A percentile compares a stretch with the other conserved stretches of the same genome.
Evolutionary conservation across 2,797 vertebrate species (phyloP).

Genomic region (Acanthiza pusilla): DNA sequence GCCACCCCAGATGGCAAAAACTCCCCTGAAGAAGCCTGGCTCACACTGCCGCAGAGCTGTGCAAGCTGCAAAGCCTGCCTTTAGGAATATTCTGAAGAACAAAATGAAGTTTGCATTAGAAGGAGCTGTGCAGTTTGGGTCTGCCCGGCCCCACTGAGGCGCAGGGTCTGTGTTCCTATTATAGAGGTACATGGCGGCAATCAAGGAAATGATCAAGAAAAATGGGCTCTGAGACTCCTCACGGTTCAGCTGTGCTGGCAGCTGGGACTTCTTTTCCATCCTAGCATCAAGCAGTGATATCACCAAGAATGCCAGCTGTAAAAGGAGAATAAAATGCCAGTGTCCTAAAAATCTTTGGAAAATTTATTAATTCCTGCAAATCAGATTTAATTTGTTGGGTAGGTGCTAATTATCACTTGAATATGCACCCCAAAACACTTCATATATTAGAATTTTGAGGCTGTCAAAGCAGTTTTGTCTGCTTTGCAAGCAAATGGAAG

Average conservation of each 20-base stretch:
- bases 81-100: background rate
- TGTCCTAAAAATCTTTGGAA: background rate
- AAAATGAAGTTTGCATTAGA: background rate
- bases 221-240: background rate
- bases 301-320: background rate
- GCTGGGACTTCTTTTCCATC: background rate
- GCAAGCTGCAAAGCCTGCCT: background rate
- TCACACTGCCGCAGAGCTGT: background rate
- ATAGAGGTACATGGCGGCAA: background rate
- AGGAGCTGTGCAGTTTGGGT: background rate
- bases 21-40: background rate
- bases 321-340: background rate
- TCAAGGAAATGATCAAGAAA: background rate
- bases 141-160: background rate
- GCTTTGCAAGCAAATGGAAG: background rate
- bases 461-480: background rate
- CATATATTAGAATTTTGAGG: background rate
- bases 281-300: background rate
- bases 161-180: rapidly evolving
- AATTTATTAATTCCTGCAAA: background rate
- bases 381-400: background rate
- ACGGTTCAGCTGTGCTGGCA: rapidly evolving
- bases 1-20: background rate
- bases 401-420: background rate
- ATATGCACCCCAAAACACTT: background rate